Base-by-base conservation (phyloP, 2,113 vertebrate genomes). In the Balaenoptera acutorostrata region DNA sequence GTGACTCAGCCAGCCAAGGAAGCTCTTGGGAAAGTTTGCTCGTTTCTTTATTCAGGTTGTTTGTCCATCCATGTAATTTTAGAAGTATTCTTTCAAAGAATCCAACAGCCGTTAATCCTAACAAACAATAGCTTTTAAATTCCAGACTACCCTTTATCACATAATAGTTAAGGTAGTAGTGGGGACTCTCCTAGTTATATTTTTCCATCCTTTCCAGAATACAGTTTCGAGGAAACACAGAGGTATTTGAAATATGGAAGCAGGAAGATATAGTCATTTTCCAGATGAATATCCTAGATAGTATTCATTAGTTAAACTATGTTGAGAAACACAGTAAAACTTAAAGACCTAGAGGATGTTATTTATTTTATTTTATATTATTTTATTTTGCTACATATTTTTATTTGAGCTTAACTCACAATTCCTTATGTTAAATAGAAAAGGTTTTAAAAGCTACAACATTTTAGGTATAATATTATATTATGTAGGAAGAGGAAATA, bases 21-120 rank as follows among this genome's bases (percentile, higher is more conserved):
- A 97, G 90, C 74, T 68, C 91, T 97, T 87, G 20, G 0, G 97
- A 97, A 98, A 95, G 97, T 98, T 97, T 98, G 92, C 97, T 93
- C 89, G 21, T 95, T 95, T 96, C 94, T 99, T 98, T 98, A 97
- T 98, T 97, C 57, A 97, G 96, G 84, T 83, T 98, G 98, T 98
- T 98, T 98, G 97, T 97, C 97, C 97, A 98, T 97, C 97, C 95
- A 77, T 96, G 83, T 84, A 72, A 95, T 97, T 97, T 96, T 21
- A 23, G 49, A 39, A 95, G 41, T 97, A 82, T 94, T 97, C 96
- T 98, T 98, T 97, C 11, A 27, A 98, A 94, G 97, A 96, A 97
- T 95, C 96, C 64, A 93, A 94, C 95, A 97, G 96, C 97, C 69
- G 25, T 93, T 98, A 98, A 98, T 98, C 93, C 97, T 94, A 92